Percentiles rank a stretch among this genome's conserved stretches.
These are phyloP conservation scores for Crepidodera aurea DNA, from an alignment of 2,888 invertebrate genomes.

Conservation along the genomic window DNA sequence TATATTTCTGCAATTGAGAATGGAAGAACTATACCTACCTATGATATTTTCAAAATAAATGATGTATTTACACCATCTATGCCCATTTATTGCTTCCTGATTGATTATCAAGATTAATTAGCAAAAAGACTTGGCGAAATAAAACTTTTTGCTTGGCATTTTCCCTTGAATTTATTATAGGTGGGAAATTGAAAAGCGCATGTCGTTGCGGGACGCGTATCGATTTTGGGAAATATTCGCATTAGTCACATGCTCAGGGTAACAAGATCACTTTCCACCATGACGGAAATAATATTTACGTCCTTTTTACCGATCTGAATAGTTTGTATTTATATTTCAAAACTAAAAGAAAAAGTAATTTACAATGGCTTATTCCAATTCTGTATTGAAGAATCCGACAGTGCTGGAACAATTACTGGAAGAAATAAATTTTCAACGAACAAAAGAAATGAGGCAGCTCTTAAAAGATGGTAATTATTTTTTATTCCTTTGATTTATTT, in stretches of 20 bases:
- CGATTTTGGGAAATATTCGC: conserved; percentile 26
- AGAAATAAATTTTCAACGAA: conserved; percentile 91
- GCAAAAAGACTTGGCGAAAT: no score
- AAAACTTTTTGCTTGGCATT: no score
- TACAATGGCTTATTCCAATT: conserved; percentile 61
- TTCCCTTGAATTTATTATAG: no score
- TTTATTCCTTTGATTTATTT: not conserved
- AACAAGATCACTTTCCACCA: conserved; percentile 9
- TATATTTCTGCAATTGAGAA: no score
- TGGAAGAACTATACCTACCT: no score
- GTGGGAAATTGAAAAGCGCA: not conserved
- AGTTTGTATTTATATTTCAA: not conserved
- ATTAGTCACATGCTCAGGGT: conserved; percentile 27
- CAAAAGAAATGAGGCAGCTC: conserved; percentile 89
- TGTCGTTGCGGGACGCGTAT: not conserved
- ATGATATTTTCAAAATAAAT: no score
- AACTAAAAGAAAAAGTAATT: not conserved
- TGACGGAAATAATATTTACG: conserved; percentile 10
- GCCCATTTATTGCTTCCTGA: no score
- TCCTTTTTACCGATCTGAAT: conserved; percentile 14
- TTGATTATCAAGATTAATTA: no score
- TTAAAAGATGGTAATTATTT: conserved; percentile 81
- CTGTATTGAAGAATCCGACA: conserved; percentile 66
- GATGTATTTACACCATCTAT: no score
- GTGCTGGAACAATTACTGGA: conserved; percentile 86